Percentiles rank a stretch among this genome's conserved stretches.
Evolutionary conservation across 53 echinoderm and acorn worm species (phyloP).

Genomic region (Stichopus horrens): DNA sequence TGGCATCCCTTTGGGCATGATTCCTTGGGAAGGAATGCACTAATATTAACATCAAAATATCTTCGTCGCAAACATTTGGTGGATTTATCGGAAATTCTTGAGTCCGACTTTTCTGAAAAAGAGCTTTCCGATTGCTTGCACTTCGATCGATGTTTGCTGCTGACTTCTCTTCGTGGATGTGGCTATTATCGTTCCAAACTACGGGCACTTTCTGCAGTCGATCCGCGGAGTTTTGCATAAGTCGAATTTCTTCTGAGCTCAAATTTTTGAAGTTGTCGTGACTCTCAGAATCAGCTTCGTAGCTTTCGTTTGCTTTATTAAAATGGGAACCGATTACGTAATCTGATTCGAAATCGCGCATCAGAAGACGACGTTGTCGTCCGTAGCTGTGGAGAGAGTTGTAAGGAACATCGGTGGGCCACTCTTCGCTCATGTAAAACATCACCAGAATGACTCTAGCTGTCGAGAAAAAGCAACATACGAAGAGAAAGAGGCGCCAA

Average conservation of each 20-base stretch:
- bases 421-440: constrained; percentile 59
- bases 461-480: constrained; percentile 54
- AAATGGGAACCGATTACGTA: not conserved
- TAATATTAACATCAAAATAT: constrained; percentile 59
- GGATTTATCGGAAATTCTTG: constrained; percentile 61
- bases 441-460: constrained; percentile 57
- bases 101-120: constrained; percentile 20
- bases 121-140: not conserved
- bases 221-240: not conserved
- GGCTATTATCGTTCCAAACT: constrained; percentile 35
- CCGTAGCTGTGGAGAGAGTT: constrained; percentile 17
- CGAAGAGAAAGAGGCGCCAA: constrained; percentile 41
- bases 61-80: constrained; percentile 48
- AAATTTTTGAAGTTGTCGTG: constrained; percentile 43
- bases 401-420: constrained; percentile 35
- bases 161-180: not conserved
- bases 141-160: not conserved
- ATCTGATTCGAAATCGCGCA: not conserved
- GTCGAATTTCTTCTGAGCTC: constrained; percentile 17
- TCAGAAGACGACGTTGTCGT: not conserved
- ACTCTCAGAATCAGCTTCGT: constrained; percentile 29
- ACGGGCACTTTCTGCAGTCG: constrained; percentile 29
- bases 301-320: constrained; percentile 5
- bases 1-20: constrained; percentile 60
- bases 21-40: constrained; percentile 68